Evolutionary conservation across 92 coral and sea anemone species (phyloP).

Genomic region (Ricordea florida): DNA sequence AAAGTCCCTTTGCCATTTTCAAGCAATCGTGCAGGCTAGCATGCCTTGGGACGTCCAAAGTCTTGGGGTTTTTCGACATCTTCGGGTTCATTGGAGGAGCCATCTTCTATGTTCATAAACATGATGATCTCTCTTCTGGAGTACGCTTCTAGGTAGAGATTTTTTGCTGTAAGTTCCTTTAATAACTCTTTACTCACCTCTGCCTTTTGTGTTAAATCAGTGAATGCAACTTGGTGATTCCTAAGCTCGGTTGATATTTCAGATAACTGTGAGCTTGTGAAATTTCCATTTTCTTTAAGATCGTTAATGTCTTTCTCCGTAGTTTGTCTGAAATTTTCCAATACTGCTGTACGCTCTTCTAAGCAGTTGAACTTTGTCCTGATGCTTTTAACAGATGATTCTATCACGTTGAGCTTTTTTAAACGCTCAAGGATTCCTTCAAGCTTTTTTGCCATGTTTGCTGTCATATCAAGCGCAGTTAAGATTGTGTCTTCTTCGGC

Average conservation of each 20-base stretch:
- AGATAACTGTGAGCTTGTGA: background rate
- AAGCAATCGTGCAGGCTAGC: constrained; percentile 4
- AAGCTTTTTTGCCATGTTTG: background rate
- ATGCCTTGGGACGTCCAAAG: constrained; percentile 5
- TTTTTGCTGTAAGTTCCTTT: background rate
- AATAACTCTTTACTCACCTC: background rate
- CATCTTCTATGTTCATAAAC: background rate
- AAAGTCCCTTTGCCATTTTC: background rate
- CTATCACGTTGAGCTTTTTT: background rate
- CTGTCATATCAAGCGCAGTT: background rate
- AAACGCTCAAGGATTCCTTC: background rate
- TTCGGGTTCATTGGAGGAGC: background rate
- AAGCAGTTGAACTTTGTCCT: background rate
- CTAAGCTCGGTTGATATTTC: background rate
- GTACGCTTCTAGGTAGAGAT: constrained; percentile 11
- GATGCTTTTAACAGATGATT: background rate
- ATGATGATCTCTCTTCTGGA: background rate
- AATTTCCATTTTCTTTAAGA: background rate
- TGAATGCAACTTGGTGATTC: too few species aligned
- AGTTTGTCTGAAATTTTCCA: too few species aligned
- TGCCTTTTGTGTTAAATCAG: background rate
- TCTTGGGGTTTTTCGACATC: background rate
- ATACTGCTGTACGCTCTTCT: background rate
- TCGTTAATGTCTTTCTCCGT: too few species aligned
- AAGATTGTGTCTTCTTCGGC: background rate